Base-by-base conservation (phyloP, 2,888 invertebrate genomes). In the Drosophila falleni region DNA sequence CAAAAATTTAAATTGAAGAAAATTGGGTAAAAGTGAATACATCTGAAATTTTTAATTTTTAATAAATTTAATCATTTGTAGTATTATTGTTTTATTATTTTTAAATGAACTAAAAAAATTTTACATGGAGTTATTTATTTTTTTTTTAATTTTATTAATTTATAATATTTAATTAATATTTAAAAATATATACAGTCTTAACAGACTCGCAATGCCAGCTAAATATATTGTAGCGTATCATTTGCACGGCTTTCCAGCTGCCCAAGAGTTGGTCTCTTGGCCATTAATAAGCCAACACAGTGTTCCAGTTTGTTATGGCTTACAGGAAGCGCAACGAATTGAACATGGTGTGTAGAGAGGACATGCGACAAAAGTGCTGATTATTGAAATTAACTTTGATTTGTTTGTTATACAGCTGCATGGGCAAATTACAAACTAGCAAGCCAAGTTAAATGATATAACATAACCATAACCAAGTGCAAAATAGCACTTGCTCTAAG, bases 351-450 rank as follows among this genome's bases (percentile, higher is more conserved):
- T 42, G 35, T 37, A 39, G 16, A 13, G 50, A 66, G 47, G 59
- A 71, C 78, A 85, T 78, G 82, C 78, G 71, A 89, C 80, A 87
- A 85, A 85, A 85, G 82, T 74, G 72, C 72, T 81, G 89, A 81
- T 89, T 89, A 89, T 89, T 79, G 67, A 79, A 81, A 89, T 87
- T 84, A 85, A 85, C 82, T 71, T 77, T 87, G 84, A 84, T 85
- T 88, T 87, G 81, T 87, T 75, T 87, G 74, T 70, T 66, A 51
- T 59, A 65, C 63, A 64, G 62, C 60, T 74, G 80, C 63, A 58
- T 16, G 47, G 69, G 44, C 55, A 64, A 79, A 64, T 76, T 74
- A 69, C 29, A 69, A 68, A 54, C 37, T 29, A 31, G n/a, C n/a
- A 53, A 29, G 33, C 41, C 41, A 58, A 51, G 42, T 46, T 11